phyloP scores from a whole-genome alignment of 2,113 vertebrate species.

The Laticauda laticaudata region DNA sequence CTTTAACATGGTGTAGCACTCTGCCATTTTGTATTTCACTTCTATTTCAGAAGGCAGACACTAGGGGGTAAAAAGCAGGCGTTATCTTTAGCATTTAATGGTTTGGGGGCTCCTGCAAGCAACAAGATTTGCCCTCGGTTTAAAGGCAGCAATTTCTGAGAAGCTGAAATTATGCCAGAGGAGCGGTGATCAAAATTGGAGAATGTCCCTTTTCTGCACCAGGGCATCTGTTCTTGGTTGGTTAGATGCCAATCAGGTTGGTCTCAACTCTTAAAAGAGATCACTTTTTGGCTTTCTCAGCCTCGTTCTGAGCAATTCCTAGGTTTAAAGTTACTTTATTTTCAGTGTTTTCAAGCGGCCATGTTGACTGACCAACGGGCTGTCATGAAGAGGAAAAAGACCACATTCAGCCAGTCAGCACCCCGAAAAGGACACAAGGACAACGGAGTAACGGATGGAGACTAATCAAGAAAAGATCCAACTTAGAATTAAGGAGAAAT shows the following conservation, averaged over 20 bases:
- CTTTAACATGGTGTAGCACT: constrained; percentile 96
- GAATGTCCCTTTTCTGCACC: neutral
- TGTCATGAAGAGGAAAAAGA: neutral
- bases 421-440: neutral
- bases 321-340: neutral
- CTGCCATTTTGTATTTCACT: constrained; percentile 98
- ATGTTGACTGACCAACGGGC: neutral
- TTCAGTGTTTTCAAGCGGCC: neutral
- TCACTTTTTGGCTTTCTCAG: too few relatives aligned
- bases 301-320: neutral
- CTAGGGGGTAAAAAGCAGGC: constrained; percentile 63
- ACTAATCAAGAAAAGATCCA: too few relatives aligned
- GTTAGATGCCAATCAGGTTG: neutral
- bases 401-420: neutral
- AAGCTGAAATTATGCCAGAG: neutral
- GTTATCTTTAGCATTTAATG: neutral
- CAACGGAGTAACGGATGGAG: too few relatives aligned
- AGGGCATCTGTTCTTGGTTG: neutral
- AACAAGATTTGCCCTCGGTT: too few relatives aligned
- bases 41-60: constrained; percentile 97
- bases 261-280: too few relatives aligned
- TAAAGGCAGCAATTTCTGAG: neutral
- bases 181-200: neutral
- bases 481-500: too few relatives aligned
- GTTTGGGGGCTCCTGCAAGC: neutral